A percentile compares a stretch with the other conserved stretches of the same genome.
Evolutionary conservation across 1,140 invertebrate genomes (phyloP).

Genomic region (Bombus pyrosoma): DNA sequence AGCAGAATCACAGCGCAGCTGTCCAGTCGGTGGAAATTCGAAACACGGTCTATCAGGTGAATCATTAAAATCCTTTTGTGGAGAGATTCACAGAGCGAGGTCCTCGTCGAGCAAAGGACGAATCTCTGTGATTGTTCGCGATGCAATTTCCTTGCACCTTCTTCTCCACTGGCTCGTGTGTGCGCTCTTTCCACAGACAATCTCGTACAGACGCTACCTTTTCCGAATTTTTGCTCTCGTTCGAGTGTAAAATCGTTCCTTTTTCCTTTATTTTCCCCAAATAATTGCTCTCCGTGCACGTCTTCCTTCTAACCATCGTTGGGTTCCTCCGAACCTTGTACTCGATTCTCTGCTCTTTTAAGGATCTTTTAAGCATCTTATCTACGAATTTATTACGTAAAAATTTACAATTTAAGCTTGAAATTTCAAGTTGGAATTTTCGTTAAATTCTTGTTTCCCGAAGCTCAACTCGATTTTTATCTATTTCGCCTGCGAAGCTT

Average conservation of each 20-base stretch:
- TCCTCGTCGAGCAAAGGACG: conserved; percentile 8
- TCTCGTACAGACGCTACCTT: not conserved
- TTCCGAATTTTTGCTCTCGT: not conserved
- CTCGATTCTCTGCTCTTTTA: not conserved
- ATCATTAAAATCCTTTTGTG: conserved; percentile 48
- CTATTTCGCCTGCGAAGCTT: too few species aligned
- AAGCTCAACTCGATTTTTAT: too few species aligned
- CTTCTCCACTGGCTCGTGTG: not conserved
- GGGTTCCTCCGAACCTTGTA: not conserved
- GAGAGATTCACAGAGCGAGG: not conserved
- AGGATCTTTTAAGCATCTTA: too few species aligned
- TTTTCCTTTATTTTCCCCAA: not conserved
- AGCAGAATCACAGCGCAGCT: not conserved
- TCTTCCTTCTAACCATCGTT: not conserved
- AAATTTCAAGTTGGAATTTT: too few species aligned
- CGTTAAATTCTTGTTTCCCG: too few species aligned
- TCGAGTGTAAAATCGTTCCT: too few species aligned
- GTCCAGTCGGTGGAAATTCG: not conserved
- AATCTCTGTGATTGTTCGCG: not conserved
- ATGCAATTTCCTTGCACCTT: conserved; percentile 22
- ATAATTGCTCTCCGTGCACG: not conserved
- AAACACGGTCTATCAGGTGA: conserved; percentile 12
- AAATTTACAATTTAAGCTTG: too few species aligned
- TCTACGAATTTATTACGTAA: too few species aligned
- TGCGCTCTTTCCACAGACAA: not conserved